Percentiles rank a stretch among this genome's conserved stretches.
Evolutionary conservation across 2,888 invertebrate species (phyloP).

Genomic region (Dolichomitus sp.): DNA sequence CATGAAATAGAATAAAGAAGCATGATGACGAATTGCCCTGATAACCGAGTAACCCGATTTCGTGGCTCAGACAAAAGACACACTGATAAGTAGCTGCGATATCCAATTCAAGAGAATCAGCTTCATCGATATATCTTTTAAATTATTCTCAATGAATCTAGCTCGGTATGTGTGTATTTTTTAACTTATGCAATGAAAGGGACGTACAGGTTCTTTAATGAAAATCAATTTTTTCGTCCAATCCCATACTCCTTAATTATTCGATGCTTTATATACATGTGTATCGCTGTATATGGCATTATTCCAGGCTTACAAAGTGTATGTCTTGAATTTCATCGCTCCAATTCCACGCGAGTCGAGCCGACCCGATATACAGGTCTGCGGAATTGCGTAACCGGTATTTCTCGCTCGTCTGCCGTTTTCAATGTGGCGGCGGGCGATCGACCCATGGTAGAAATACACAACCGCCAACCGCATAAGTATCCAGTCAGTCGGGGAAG

Average conservation of each 20-base stretch:
- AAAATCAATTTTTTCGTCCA: neutral
- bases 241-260: slow-evolving; percentile 16
- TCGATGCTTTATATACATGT: neutral
- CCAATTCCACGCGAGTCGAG: slow-evolving; percentile 35
- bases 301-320: slow-evolving; percentile 8
- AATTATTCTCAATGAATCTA: neutral
- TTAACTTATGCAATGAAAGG: neutral
- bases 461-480: neutral
- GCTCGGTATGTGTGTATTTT: neutral
- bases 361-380: neutral
- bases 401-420: slow-evolving; percentile 43
- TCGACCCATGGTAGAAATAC: slow-evolving; percentile 13
- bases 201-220: slow-evolving; percentile 8
- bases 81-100: neutral
- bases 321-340: slow-evolving; percentile 45
- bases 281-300: slow-evolving; percentile 1
- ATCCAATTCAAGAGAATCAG: neutral
- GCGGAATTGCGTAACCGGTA: slow-evolving; percentile 37
- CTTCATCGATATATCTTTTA: slow-evolving; percentile 4
- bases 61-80: neutral
- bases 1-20: slow-evolving; percentile 16
- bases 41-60: slow-evolving; percentile 37
- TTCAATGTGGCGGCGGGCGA: slow-evolving; percentile 35
- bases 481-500: slow-evolving; percentile 44
- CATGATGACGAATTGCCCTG: slow-evolving; percentile 7